These are phyloP conservation scores for Adelognathus sp. DNA, from an alignment of 2,888 invertebrate species.

Conservation along the genomic window DNA sequence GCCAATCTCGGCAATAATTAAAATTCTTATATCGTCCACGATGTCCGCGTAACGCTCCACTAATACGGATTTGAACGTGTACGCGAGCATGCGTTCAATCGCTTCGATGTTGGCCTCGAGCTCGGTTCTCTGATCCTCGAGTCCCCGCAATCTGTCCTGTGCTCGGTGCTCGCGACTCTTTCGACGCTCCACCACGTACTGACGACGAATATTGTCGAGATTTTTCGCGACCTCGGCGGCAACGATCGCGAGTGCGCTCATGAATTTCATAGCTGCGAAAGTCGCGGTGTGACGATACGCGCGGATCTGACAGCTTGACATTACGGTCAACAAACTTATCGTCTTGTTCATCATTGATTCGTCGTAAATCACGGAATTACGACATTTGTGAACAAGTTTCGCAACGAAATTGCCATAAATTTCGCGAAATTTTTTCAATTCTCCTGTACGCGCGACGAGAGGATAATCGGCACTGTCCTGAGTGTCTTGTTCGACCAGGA, in stretches of 20 bases:
- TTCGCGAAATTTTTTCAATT: constrained; percentile 97
- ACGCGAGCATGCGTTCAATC: constrained; percentile 99
- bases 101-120: constrained; percentile 99
- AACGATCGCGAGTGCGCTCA: constrained; percentile 99
- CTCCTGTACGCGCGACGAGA: constrained; percentile 96
- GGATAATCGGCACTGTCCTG: constrained; percentile 99
- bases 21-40: constrained; percentile 96
- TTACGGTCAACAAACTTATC: constrained; percentile 96
- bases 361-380: constrained; percentile 99
- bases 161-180: constrained; percentile 96
- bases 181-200: constrained; percentile 97
- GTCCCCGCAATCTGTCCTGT: constrained; percentile 93
- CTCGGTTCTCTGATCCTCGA: constrained; percentile 96
- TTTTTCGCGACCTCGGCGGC: constrained; percentile 97
- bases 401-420: constrained; percentile 99
- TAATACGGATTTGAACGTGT: constrained; percentile 99
- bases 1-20: constrained; percentile 99
- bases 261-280: constrained; percentile 98
- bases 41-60: constrained; percentile 98
- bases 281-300: constrained; percentile 97
- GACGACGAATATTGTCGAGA: constrained; percentile 97
- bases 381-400: constrained; percentile 97
- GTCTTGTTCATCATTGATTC: constrained; percentile 99
- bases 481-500: constrained; percentile 99
- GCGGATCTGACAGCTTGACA: constrained; percentile 98